Evolutionary conservation across 2,888 invertebrate genomes (phyloP), one percentile per base, ranked within the genome.

Genomic region (Scaptodrosophila latifasciaeformis): DNA sequence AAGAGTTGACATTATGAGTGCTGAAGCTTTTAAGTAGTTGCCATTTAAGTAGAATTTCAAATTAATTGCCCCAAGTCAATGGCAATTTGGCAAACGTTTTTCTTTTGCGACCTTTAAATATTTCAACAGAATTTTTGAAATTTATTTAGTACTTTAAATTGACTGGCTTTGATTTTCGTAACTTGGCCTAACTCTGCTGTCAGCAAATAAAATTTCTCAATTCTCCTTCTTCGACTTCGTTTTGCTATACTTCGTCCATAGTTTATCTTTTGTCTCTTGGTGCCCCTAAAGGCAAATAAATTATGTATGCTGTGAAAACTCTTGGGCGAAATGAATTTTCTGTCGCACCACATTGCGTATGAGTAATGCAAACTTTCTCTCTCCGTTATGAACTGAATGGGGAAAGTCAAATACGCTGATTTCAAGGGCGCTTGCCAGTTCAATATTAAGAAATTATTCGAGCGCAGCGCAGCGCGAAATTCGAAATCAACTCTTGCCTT

Each of bases 401-500:
- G 46, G 35, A 59, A 31, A 31, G 7, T 58, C n/a, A n/a, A n/a
- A n/a, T n/a, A 54, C 57, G 50, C 44, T 52, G 51, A 54, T 63
- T 69, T 75, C 67, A 71, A 75, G 71, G 75, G 65, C 72, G 58
- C 51, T 57, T 54, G 47, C 3, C 24, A 24, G 24, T 24, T 37
- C 78, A 78, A 75, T 75, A 72, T 75, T 74, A 77, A 69, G 21
- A 74, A 71, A 58, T 62, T 64, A 64, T 59, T 65, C 65, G 58
- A 72, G 81, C 62, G 65, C 63, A 74, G 52, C 69, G 54, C 65
- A 55, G 64, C 67, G 74, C 75, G 72, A 79, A 79, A 77, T 75
- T 79, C 75, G 70, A 77, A 76, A 50, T 72, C 78, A 71, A 65
- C 68, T 75, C 64, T 59, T 59, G 59, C 68, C 58, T 60, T 59